Evolutionary conservation across 2,113 vertebrate genomes (phyloP).

Genomic region (Archilochus colubris): DNA sequence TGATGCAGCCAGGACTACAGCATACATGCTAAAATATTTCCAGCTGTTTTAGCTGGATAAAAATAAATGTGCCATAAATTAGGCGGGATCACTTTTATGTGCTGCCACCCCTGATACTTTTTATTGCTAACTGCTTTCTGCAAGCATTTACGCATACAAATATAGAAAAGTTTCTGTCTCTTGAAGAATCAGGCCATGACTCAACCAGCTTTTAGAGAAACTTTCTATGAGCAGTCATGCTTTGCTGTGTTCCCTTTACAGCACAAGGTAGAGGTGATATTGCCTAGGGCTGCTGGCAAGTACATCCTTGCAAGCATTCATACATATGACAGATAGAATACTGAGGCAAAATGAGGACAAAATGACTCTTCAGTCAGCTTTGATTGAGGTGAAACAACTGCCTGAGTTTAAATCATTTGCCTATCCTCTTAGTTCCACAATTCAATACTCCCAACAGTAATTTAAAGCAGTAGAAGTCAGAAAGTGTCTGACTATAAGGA

Average conservation of each 20-base stretch:
- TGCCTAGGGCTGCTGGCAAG: background rate
- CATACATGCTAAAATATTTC: background rate
- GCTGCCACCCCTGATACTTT: background rate
- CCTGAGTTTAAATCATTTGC: background rate
- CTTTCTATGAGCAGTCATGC: background rate
- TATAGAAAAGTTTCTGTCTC: background rate
- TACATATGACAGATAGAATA: background rate
- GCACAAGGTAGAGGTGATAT: background rate
- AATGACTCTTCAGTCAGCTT: background rate
- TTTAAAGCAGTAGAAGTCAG: background rate
- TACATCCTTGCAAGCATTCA: background rate
- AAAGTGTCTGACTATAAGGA: background rate
- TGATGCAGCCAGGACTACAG: background rate
- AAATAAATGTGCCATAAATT: background rate
- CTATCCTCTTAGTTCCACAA: background rate
- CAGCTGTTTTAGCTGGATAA: background rate
- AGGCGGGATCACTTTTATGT: background rate
- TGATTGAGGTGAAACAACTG: background rate
- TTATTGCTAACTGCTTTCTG: background rate
- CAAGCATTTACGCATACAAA: background rate
- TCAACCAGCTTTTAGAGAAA: background rate
- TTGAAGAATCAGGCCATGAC: background rate
- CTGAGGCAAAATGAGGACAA: slow-evolving; percentile 15
- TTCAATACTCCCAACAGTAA: background rate
- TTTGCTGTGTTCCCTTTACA: background rate